Evolutionary conservation across 2,888 invertebrate genomes (phyloP), one percentile per base, ranked within the genome.

Genomic region (Archips xylosteana): DNA sequence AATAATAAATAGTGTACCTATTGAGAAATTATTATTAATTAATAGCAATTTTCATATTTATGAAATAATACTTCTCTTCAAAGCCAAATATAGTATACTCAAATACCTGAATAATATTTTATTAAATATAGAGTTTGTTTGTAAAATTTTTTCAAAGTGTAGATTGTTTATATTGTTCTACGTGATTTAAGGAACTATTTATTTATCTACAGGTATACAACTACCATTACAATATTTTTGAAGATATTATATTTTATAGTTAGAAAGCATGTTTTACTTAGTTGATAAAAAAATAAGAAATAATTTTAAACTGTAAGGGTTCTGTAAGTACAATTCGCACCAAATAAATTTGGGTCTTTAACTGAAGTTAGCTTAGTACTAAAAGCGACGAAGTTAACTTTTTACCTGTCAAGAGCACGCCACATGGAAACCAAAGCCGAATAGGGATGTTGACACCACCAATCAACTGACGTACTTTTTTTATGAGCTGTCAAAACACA

Each of bases 71-170:
- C 10, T 61, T 64, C 61, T 63, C 72, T 62, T 63, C 32, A 39
- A 68, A 68, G 73, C 63, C 73, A 73, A 73, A 73, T 32, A 64
- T 64, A 42, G 63, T 73, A 42, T 68, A 73, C 72, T 63, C 39
- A 32, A 73, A 60, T 49, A 57, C 15, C 34, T 72, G 15, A 32
- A 42, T 66, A 23, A 23, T 54, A 54, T 54, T 32, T 32, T 57
- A 32, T 12, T 2, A 57, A 57, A 32, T 1, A 32, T 32, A 57
- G 12, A 32, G 32, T 57, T 10, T 32, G 47, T 65, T 70, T 65
- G 39, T 45, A n/a, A 36, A 1, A 15, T 12, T 47, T 36, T 23
- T 64, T n/a, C 49, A 12, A 23, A 13, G n/a, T 9, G 9, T 34
- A 8, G n/a, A 49, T 45, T 49, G 23, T 54, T 23, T 51, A 42